Evolutionary conservation across 2,888 invertebrate genomes (phyloP).

Genomic region (Tetranychus truncatus): DNA sequence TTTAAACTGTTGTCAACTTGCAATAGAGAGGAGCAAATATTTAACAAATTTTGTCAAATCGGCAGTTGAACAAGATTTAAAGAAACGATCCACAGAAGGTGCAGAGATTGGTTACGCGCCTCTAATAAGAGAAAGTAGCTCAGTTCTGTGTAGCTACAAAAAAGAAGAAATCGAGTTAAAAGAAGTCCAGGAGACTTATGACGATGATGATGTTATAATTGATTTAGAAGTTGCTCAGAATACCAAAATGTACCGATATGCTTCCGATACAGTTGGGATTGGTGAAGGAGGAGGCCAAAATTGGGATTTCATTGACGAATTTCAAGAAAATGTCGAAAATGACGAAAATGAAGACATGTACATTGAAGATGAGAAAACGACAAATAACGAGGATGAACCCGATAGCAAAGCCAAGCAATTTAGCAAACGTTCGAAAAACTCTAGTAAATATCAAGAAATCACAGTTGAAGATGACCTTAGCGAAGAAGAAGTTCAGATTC

Average conservation of each 20-base stretch:
- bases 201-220: not conserved
- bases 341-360: not conserved
- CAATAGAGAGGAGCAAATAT: slow-evolving; percentile 17
- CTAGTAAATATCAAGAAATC: not conserved
- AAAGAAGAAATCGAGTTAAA: slow-evolving; percentile 4
- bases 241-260: slow-evolving; percentile 11
- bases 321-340: not conserved
- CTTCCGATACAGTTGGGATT: slow-evolving; percentile 1
- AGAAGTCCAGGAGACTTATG: not conserved
- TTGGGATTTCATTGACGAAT: not conserved
- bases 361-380: not conserved
- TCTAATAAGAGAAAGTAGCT: slow-evolving; percentile 13
- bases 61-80: slow-evolving; percentile 44
- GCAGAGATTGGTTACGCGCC: slow-evolving; percentile 10
- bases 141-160: not conserved
- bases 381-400: not conserved
- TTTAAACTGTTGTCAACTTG: slow-evolving; percentile 15
- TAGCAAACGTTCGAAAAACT: not conserved
- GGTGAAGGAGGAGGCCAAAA: not conserved
- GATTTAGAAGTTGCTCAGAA: no score
- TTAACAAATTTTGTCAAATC: slow-evolving; percentile 44
- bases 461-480: not conserved
- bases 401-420: not conserved
- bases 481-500: slow-evolving; percentile 6
- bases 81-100: slow-evolving; percentile 36